These are phyloP conservation scores for Coelopa frigida DNA, from an alignment of 1,140 invertebrate species.

Conservation along the genomic window DNA sequence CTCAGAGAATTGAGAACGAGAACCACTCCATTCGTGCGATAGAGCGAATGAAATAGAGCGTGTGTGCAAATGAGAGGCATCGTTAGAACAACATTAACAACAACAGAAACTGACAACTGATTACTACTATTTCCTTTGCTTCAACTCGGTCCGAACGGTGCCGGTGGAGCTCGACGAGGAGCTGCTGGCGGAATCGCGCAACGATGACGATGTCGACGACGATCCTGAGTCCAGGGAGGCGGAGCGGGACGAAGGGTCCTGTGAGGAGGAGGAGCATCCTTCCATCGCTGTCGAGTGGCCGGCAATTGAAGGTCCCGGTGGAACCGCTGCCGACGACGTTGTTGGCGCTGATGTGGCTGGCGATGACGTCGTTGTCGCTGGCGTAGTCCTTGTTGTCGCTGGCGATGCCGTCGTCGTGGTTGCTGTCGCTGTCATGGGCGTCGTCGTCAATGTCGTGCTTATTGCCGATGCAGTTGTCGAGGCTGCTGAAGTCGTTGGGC, in stretches of 20 bases:
- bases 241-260: slow-evolving; percentile 13
- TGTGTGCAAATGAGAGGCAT: background rate
- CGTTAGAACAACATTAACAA: background rate
- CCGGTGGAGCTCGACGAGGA: slow-evolving; percentile 38
- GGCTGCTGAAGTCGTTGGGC: background rate
- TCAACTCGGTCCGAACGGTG: slow-evolving; percentile 39
- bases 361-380: slow-evolving; percentile 11
- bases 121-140: slow-evolving; percentile 20
- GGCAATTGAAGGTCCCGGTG: too few species aligned
- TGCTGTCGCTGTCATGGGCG: slow-evolving; percentile 2
- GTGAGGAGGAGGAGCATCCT: background rate
- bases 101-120: background rate
- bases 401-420: slow-evolving; percentile 27
- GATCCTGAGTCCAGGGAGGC: slow-evolving; percentile 27
- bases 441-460: slow-evolving; percentile 3
- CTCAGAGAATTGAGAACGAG: too few species aligned
- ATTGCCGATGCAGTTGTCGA: background rate
- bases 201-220: slow-evolving; percentile 17
- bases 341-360: slow-evolving; percentile 7
- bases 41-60: too few species aligned
- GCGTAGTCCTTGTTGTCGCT: slow-evolving; percentile 4
- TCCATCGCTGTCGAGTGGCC: slow-evolving; percentile 4
- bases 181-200: slow-evolving; percentile 5
- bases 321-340: slow-evolving; percentile 19
- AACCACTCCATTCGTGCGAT: too few species aligned